phyloP scores from a whole-genome alignment of 1,140 invertebrate species.

The Dryas iulia region DNA sequence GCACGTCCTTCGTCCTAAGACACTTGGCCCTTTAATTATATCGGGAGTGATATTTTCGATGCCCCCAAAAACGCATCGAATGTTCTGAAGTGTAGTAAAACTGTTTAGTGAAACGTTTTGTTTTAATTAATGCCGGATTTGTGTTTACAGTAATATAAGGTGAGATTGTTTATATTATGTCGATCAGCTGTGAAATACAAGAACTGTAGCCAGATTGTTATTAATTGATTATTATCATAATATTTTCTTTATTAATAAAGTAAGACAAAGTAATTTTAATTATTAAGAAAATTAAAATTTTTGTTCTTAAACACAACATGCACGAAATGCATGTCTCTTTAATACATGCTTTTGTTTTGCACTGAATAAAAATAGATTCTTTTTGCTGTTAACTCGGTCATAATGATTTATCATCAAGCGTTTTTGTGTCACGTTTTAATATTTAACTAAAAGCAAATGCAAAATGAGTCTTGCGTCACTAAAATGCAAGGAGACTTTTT shows the following conservation, averaged over 20 bases:
- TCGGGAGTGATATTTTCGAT: slow-evolving; percentile 60
- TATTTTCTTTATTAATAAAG: background rate
- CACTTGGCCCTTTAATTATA: slow-evolving; percentile 47
- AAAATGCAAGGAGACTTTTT: slow-evolving; percentile 19
- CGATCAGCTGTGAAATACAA: slow-evolving; percentile 51
- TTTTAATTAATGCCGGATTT: slow-evolving; percentile 38
- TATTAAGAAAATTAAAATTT: background rate
- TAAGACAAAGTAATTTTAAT: background rate
- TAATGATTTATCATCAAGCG: slow-evolving; percentile 19
- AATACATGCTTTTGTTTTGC: slow-evolving; percentile 21
- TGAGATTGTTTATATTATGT: slow-evolving; percentile 57
- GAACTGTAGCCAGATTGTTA: background rate
- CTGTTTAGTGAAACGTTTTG: slow-evolving; percentile 46
- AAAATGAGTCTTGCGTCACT: slow-evolving; percentile 21
- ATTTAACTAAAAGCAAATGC: slow-evolving; percentile 8
- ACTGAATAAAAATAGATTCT: slow-evolving; percentile 22
- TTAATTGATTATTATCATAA: background rate
- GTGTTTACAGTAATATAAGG: slow-evolving; percentile 60
- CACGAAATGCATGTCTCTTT: slow-evolving; percentile 1
- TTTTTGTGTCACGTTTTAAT: slow-evolving; percentile 22
- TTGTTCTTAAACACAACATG: background rate
- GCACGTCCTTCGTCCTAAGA: slow-evolving; percentile 53
- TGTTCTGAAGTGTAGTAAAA: slow-evolving; percentile 41
- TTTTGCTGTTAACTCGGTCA: slow-evolving; percentile 15
- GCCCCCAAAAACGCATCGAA: slow-evolving; percentile 41